Percentiles rank a stretch among this genome's conserved stretches.
These are phyloP conservation scores for Oreohelix idahoensis DNA, from an alignment of 1,140 invertebrate genomes.

Conservation along the genomic window DNA sequence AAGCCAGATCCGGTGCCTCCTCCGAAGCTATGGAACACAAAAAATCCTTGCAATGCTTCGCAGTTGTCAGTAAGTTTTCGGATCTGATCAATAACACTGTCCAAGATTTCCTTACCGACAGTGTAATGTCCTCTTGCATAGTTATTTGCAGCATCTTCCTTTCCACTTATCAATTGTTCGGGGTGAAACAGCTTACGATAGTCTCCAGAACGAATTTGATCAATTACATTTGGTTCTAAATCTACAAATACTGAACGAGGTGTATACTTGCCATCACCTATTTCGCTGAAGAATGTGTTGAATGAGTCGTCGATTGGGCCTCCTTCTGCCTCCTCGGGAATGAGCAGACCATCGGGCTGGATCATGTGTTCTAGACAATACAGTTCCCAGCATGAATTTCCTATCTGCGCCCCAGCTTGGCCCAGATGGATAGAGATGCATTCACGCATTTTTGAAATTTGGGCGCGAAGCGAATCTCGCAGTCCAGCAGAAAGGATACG, in stretches of 20 bases:
- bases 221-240: conserved; percentile 77
- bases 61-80: conserved; percentile 55
- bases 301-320: conserved; percentile 84
- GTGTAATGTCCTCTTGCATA: conserved; percentile 69
- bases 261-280: conserved; percentile 83
- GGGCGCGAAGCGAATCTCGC: conserved; percentile 26
- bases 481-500: conserved; percentile 11
- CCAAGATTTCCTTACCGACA: conserved; percentile 72
- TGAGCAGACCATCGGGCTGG: conserved; percentile 86
- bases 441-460: conserved; percentile 74
- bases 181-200: conserved; percentile 82
- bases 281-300: conserved; percentile 90
- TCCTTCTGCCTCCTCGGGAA: conserved; percentile 59
- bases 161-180: conserved; percentile 85
- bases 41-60: conserved; percentile 73
- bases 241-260: conserved; percentile 87
- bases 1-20: conserved; percentile 69
- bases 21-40: conserved; percentile 74
- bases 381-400: conserved; percentile 86
- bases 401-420: conserved; percentile 89
- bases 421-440: conserved; percentile 90
- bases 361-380: conserved; percentile 92
- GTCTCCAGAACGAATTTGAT: conserved; percentile 71
- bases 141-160: conserved; percentile 81
- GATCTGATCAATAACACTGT: conserved; percentile 70